Percentiles rank a stretch among this genome's conserved stretches.
These are phyloP conservation scores for Daphoenositta chrysoptera DNA, from an alignment of 2,113 vertebrate genomes.

Conservation along the genomic window DNA sequence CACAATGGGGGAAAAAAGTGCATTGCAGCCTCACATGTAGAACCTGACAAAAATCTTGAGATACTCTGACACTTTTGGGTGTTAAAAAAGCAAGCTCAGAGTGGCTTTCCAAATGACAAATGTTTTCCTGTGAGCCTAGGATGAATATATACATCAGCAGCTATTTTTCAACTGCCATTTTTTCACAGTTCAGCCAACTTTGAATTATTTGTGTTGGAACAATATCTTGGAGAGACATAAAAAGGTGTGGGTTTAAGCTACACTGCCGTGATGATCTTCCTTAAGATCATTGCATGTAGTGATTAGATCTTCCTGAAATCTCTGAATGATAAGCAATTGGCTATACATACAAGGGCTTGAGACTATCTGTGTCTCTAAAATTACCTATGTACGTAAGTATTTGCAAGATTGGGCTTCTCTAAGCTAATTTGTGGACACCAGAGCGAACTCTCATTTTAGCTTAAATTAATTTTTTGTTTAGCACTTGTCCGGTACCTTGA, in stretches of 20 bases:
- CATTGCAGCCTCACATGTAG: not conserved
- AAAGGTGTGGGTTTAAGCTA: not conserved
- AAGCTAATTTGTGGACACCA: not conserved
- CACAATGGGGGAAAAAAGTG: not conserved
- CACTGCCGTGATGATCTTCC: not conserved
- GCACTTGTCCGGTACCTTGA: accelerated
- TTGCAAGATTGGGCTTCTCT: not conserved
- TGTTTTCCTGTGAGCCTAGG: not conserved
- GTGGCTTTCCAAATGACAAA: not conserved
- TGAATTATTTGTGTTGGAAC: not conserved
- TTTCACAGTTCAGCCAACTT: not conserved
- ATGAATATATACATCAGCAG: not conserved
- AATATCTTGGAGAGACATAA: not conserved
- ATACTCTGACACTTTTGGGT: not conserved
- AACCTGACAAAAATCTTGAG: conserved; percentile 7
- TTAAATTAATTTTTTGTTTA: not conserved
- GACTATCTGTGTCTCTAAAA: not conserved
- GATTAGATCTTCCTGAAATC: not conserved
- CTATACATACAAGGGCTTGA: not conserved
- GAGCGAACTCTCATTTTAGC: not conserved
- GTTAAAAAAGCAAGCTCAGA: not conserved
- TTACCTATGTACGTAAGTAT: not conserved
- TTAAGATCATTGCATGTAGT: not conserved
- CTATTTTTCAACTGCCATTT: not conserved
- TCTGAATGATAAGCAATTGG: not conserved